Evolutionary conservation across 2,888 invertebrate species (phyloP).

Genomic region (Mesorhabditis sp.): DNA sequence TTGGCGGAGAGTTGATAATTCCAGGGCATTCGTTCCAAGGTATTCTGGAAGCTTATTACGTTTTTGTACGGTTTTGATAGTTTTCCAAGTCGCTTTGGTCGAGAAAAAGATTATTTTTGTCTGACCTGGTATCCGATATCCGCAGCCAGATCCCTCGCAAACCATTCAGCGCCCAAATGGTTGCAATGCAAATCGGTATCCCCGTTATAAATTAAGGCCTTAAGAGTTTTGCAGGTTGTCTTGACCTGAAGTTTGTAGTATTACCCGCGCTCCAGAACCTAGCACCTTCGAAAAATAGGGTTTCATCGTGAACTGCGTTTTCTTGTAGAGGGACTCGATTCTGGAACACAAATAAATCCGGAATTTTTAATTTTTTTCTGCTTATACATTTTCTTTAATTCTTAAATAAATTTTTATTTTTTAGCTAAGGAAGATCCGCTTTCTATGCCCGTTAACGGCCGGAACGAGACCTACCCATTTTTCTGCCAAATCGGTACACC

Average conservation of each 20-base stretch:
- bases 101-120: too few species aligned
- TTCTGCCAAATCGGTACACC: conserved; percentile 25
- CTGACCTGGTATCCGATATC: too few species aligned
- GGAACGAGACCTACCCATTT: conserved; percentile 26
- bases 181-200: conserved; percentile 49
- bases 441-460: too few species aligned
- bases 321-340: background rate
- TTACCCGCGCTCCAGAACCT: background rate
- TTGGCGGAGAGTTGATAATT: background rate
- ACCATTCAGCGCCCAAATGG: conserved; percentile 50
- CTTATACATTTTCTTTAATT: background rate
- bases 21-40: background rate
- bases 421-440: too few species aligned
- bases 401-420: too few species aligned
- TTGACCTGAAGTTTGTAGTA: too few species aligned
- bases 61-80: too few species aligned
- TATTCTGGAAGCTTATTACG: background rate
- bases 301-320: background rate
- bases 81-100: too few species aligned
- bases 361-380: background rate
- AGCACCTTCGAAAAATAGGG: background rate
- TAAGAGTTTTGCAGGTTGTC: conserved; percentile 19
- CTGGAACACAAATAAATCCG: background rate
- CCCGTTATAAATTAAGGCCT: conserved; percentile 49
- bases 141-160: conserved; percentile 34